Base-by-base conservation (phyloP, 2,113 vertebrate species). In the Camarhynchus parvulus region DNA sequence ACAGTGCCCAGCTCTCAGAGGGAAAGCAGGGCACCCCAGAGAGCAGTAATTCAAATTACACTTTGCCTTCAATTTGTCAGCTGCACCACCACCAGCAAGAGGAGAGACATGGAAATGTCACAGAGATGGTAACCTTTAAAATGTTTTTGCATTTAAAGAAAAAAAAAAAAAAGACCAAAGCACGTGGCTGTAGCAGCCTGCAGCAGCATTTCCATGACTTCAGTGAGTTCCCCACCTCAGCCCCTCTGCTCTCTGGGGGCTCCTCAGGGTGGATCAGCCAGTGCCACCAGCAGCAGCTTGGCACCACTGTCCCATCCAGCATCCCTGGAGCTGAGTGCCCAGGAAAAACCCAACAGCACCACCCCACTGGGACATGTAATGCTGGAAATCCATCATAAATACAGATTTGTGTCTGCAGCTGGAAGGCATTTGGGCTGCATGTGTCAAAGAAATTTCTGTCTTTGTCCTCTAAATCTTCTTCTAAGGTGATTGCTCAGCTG, bases 41-140 rank as follows among this genome's bases (percentile, higher is more conserved):
- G 81, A 90, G 17, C 46, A 89, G 61, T 66, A 56, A 72, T 52
- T 92, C 41, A 2, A 62, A 88, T 96, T 92, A 70, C 50, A 31
- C 74, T 91, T 82, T 84, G 79, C 5, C 89, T 90, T 68, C 74
- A 18, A 30, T 79, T 90, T 95, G 91, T 82, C 87, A 91, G 83
- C 78, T 67, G 62, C 75, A 94, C 49, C 76, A 94, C 72, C 87
- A 78, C 3, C 83, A 92, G 89, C 64, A 69, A 85, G 81, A 79
- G 49, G 24, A 91, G 53, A 75, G 82, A 84, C 77, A 24, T 17
- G 59, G 67, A 94, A 96, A 95, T 90, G 90, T 75, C 95, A 82
- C 33, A 30, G 85, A 95, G 72, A 72, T 41, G 70, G 8, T 75
- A 89, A 91, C 89, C 89, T 96, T 97, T 96, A 76, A 96, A 94